phyloP scores from a whole-genome alignment of 1,140 invertebrate species.

The Asobara japonica region DNA sequence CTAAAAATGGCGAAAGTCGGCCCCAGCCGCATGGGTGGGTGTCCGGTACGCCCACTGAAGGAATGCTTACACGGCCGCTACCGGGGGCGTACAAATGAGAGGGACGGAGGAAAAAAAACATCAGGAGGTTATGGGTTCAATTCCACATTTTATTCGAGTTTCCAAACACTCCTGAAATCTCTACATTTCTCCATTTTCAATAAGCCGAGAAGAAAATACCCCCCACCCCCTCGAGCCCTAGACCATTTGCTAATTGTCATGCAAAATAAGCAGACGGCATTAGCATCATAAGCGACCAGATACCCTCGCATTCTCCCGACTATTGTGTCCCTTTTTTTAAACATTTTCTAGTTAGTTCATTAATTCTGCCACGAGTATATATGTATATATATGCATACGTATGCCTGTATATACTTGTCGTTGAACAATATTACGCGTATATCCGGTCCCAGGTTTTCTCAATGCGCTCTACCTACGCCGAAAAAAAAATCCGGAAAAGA shows the following conservation, averaged over 20 bases:
- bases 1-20: no score
- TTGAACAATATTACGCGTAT: conserved; percentile 35
- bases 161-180: no score
- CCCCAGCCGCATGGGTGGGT: no score
- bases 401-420: background rate
- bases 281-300: conserved; percentile 62
- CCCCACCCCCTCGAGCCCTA: conserved; percentile 24
- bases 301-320: conserved; percentile 50
- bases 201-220: no score
- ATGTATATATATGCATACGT: background rate
- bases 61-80: no score
- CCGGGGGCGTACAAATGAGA: no score
- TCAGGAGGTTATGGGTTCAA: no score
- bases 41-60: no score
- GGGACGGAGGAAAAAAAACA: no score
- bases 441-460: conserved; percentile 23
- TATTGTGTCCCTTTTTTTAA: conserved; percentile 42
- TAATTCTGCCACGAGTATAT: conserved; percentile 49
- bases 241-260: conserved; percentile 55
- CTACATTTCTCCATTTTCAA: no score
- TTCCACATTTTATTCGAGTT: no score
- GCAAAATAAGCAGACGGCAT: conserved; percentile 60
- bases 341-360: conserved; percentile 58
- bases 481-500: no score
- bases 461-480: background rate